phyloP scores from a whole-genome alignment of 2,797 vertebrate genomes.

The Crocodylus rhombifer region DNA sequence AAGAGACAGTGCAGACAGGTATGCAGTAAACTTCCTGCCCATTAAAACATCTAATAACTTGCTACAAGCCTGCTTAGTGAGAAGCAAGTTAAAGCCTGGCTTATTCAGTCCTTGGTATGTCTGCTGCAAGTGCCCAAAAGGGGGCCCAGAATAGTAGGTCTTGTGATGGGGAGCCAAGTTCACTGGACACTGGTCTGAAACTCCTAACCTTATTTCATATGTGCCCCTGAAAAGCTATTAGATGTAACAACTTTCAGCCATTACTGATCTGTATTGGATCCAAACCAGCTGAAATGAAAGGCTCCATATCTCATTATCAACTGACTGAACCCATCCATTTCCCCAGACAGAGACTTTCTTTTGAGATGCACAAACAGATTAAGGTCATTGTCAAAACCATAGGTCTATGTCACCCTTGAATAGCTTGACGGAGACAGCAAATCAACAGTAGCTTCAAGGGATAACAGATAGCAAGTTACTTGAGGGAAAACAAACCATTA shows the following conservation, averaged over 20 bases:
- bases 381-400: slow-evolving; percentile 61
- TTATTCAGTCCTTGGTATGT: background rate
- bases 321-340: slow-evolving; percentile 43
- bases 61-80: background rate
- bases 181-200: slow-evolving; percentile 3
- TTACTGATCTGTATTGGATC: slow-evolving; percentile 31
- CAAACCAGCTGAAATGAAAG: slow-evolving; percentile 38
- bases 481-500: background rate
- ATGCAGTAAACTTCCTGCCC: background rate
- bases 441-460: background rate
- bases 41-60: background rate
- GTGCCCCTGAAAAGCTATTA: background rate
- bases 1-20: background rate
- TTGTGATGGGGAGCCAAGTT: slow-evolving; percentile 11
- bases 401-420: slow-evolving; percentile 10
- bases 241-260: slow-evolving; percentile 5
- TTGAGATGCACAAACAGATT: slow-evolving; percentile 49
- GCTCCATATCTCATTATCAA: slow-evolving; percentile 40
- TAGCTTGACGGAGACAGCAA: slow-evolving; percentile 20
- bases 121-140: background rate
- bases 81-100: slow-evolving; percentile 1
- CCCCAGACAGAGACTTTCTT: background rate
- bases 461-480: background rate
- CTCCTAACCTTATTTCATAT: slow-evolving; percentile 24
- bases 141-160: background rate